A percentile compares a stretch with the other conserved stretches of the same genome.
Evolutionary conservation across 2,797 vertebrate species (phyloP).

Genomic region (Triplophysa yarkandensis): DNA sequence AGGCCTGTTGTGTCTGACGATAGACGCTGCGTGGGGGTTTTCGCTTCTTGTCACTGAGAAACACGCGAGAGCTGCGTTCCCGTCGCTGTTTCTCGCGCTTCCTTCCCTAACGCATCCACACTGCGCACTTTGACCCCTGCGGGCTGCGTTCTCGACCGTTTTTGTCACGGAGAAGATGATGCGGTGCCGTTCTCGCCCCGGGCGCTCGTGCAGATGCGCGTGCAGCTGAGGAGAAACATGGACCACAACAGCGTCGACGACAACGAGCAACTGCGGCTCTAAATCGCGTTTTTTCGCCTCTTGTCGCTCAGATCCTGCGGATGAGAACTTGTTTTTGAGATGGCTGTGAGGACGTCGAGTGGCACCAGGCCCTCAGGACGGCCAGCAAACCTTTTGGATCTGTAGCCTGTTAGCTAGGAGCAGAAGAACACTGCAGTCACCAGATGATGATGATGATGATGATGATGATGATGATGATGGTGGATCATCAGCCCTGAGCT

Average conservation of each 20-base stretch:
- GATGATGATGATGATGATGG: conserved; percentile 57
- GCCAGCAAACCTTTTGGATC: conserved; percentile 61
- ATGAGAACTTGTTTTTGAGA: conserved; percentile 56
- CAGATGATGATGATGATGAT: conserved; percentile 65
- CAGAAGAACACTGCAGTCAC: conserved; percentile 57
- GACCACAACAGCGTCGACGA: conserved; percentile 37
- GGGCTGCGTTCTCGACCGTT: not conserved
- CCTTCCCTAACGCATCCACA: not conserved
- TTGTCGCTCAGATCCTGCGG: not conserved
- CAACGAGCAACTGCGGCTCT: conserved; percentile 64
- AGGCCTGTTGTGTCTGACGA: conserved; percentile 56
- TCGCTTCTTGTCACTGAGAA: conserved; percentile 69
- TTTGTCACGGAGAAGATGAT: not conserved
- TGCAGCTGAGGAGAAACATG: conserved; percentile 66
- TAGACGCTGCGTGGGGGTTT: conserved; percentile 45
- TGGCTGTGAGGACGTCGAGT: conserved; percentile 64
- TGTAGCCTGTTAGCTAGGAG: conserved; percentile 66
- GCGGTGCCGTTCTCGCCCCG: conserved; percentile 39
- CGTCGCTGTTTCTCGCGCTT: too few relatives aligned
- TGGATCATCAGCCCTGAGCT: conserved; percentile 59
- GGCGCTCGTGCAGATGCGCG: conserved; percentile 73
- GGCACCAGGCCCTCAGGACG: conserved; percentile 73
- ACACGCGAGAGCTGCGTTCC: conserved; percentile 27
- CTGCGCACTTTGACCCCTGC: not conserved
- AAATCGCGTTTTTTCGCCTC: not conserved